Conservation (phyloP, 2,113 vertebrate species). For the Cynoglossus semilaevis region DNA sequence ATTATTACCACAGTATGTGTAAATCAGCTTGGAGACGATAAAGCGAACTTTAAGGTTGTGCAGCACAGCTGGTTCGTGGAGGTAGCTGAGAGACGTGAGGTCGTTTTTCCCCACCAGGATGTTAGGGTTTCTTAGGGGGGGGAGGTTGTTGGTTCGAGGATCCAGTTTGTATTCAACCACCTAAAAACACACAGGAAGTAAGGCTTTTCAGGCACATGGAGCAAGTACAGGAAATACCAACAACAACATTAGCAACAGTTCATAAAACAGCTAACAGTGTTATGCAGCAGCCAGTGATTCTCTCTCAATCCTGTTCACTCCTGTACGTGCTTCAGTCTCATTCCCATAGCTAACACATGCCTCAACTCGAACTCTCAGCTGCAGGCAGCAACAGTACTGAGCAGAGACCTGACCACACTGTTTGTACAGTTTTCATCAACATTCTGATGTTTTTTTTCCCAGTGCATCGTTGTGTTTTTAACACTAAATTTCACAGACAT, state of each 20-base stretch:
- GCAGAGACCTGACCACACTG: background rate
- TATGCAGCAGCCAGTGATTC: background rate
- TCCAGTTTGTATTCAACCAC: constrained; percentile 83
- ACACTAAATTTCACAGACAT: no score
- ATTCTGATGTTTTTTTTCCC: no score
- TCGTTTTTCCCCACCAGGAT: constrained; percentile 96
- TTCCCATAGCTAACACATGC: constrained; percentile 56
- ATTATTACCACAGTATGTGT: constrained; percentile 98
- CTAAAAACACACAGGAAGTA: constrained; percentile 63
- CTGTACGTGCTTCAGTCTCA: constrained; percentile 38
- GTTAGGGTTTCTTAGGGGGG: constrained; percentile 89
- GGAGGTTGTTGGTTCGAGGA: constrained; percentile 78
- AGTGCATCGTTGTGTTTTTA: no score
- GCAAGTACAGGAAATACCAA: background rate
- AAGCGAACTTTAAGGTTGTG: constrained; percentile 97
- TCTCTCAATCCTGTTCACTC: constrained; percentile 31
- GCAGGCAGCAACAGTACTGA: constrained; percentile 40
- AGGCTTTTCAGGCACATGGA: background rate
- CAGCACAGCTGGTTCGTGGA: constrained; percentile 93
- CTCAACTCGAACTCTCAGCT: constrained; percentile 53
- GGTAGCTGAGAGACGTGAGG: constrained; percentile 93
- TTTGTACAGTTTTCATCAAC: no score
- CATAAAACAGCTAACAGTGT: background rate
- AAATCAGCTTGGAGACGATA: constrained; percentile 92
- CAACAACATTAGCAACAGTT: background rate